Percentiles rank a stretch among this genome's conserved stretches.
These are phyloP conservation scores for Cichlasoma orientale DNA, from an alignment of 2,797 vertebrate genomes.

Conservation along the genomic window DNA sequence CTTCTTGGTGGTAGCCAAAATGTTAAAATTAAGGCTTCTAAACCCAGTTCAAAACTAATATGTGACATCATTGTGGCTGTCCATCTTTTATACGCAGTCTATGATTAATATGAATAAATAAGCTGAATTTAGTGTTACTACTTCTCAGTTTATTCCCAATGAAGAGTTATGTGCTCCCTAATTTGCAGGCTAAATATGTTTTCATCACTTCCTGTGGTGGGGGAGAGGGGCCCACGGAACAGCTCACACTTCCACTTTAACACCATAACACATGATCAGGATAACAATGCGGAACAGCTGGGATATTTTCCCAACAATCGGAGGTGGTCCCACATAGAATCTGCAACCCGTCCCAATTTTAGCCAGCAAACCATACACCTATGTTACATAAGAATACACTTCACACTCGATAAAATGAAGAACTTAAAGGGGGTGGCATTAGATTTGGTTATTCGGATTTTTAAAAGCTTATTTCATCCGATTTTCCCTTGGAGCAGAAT, in stretches of 20 bases:
- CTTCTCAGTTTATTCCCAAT: background rate
- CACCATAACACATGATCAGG: slow-evolving; percentile 6
- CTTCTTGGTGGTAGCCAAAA: no score
- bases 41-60: background rate
- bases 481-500: background rate
- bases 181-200: slow-evolving; percentile 4
- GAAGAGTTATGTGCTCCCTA: background rate
- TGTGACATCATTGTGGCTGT: background rate
- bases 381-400: background rate
- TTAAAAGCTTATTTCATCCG: no score
- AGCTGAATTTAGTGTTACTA: background rate
- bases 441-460: background rate
- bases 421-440: no score
- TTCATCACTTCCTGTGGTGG: slow-evolving; percentile 46
- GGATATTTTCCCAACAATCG: slow-evolving; percentile 7
- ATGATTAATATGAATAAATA: background rate
- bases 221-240: background rate
- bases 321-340: background rate
- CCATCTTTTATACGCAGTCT: background rate
- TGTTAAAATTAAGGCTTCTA: background rate
- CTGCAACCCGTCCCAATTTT: background rate
- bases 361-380: background rate
- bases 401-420: no score
- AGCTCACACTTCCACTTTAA: slow-evolving; percentile 49
- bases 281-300: slow-evolving; percentile 11